Percentiles rank a stretch among this genome's conserved stretches.
These are phyloP conservation scores for Pedionomus torquatus DNA, from an alignment of 2,113 vertebrate species.

Conservation along the genomic window DNA sequence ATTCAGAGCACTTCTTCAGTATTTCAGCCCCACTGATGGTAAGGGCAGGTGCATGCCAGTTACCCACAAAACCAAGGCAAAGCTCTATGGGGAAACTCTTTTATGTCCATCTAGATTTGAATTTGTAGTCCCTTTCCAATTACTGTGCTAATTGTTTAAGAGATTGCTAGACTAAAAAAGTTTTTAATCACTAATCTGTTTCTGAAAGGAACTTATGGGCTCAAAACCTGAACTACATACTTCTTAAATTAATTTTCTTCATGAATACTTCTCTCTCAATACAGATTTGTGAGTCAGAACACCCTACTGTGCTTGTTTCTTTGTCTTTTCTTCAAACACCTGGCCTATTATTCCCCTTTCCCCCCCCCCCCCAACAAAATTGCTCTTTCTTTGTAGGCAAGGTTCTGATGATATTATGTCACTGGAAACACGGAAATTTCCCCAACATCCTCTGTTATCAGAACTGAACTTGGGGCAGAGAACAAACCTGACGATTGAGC, in stretches of 20 bases:
- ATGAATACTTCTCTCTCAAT: conserved; percentile 76
- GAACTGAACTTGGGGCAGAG: neutral
- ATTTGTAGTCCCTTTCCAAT: conserved; percentile 75
- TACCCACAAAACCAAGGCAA: conserved; percentile 49
- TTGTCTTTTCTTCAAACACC: conserved; percentile 75
- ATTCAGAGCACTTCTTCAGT: conserved; percentile 54
- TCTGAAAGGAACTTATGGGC: conserved; percentile 73
- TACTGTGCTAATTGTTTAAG: conserved; percentile 78
- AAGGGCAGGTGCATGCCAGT: conserved; percentile 71
- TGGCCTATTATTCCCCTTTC: conserved; percentile 63
- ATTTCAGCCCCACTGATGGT: conserved; percentile 40
- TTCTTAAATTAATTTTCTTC: conserved; percentile 81
- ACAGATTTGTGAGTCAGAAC: conserved; percentile 68
- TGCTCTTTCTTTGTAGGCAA: conserved; percentile 47
- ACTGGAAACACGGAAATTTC: conserved; percentile 40
- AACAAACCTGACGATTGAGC: neutral
- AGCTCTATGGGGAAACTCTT: conserved; percentile 65
- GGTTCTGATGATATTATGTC: conserved; percentile 59
- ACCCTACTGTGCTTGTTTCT: conserved; percentile 66
- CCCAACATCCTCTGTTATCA: neutral
- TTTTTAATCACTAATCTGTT: conserved; percentile 79
- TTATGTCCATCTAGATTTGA: conserved; percentile 73
- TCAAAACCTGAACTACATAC: conserved; percentile 74
- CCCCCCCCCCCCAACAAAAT: neutral
- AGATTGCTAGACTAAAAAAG: conserved; percentile 73